A percentile compares a stretch with the other conserved stretches of the same genome.
These are phyloP conservation scores for Triops longicaudatus DNA, from an alignment of 1,140 invertebrate genomes.

Conservation along the genomic window DNA sequence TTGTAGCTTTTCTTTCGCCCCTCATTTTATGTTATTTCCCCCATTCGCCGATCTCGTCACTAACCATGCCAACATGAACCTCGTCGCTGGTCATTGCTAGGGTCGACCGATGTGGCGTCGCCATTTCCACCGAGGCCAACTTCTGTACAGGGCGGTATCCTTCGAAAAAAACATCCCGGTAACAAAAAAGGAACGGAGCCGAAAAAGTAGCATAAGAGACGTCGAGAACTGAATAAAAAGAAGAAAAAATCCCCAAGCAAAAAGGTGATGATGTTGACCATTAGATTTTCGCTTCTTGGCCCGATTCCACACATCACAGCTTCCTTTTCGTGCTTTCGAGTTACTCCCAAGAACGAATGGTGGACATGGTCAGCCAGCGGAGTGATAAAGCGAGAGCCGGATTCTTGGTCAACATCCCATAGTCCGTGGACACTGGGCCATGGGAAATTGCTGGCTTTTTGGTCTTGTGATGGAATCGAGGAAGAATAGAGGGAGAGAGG, in stretches of 20 bases:
- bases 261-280: slow-evolving; percentile 15
- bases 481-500: not conserved
- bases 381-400: slow-evolving; percentile 14
- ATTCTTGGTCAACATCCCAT: slow-evolving; percentile 8
- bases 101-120: slow-evolving; percentile 4
- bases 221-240: too few relatives aligned
- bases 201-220: not conserved
- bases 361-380: not conserved
- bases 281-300: slow-evolving; percentile 2
- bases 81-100: slow-evolving; percentile 10
- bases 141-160: not conserved
- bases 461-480: not conserved
- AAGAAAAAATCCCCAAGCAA: not conserved
- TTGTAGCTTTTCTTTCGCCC: not conserved
- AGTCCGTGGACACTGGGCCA: slow-evolving; percentile 4
- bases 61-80: slow-evolving; percentile 10
- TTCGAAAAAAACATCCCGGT: not conserved
- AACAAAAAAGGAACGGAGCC: not conserved
- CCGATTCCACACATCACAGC: not conserved
- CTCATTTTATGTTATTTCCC: not conserved
- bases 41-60: not conserved
- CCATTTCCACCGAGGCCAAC: not conserved
- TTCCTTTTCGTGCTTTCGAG: not conserved
- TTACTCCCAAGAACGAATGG: not conserved
- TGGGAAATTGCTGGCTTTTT: not conserved